These are phyloP conservation scores for Onychomys arenicola DNA, from an alignment of 2,797 vertebrate species.

Conservation along the genomic window DNA sequence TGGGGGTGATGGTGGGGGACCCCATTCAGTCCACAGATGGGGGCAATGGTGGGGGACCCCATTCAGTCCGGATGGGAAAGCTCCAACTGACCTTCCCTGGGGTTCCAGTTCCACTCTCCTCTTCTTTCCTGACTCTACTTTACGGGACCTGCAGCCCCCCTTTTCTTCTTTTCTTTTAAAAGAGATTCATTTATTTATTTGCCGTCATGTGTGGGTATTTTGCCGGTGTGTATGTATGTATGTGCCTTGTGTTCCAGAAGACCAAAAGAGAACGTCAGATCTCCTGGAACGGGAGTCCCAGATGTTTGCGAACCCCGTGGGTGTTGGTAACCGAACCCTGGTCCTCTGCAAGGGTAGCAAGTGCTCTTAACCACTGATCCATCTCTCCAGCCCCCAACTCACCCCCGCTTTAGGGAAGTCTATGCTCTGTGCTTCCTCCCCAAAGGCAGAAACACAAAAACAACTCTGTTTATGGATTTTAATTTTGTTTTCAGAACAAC, in stretches of 20 bases:
- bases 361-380: not conserved
- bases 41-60: too few relatives aligned
- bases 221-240: too few relatives aligned
- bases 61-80: not conserved
- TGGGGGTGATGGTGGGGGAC: too few relatives aligned
- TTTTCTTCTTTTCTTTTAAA: not conserved
- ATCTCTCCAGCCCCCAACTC: not conserved
- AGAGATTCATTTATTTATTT: not conserved
- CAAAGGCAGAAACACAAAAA: not conserved
- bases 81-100: not conserved
- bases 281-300: not conserved
- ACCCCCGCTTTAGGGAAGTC: not conserved
- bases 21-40: too few relatives aligned
- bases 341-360: too few relatives aligned
- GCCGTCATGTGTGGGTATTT: not conserved
- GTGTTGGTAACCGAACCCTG: not conserved
- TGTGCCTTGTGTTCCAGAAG: not conserved
- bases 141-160: not conserved
- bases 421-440: not conserved
- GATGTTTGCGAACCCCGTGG: not conserved
- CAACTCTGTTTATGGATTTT: not conserved
- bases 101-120: not conserved
- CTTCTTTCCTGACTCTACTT: not conserved
- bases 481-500: conserved; percentile 42
- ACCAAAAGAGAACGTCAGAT: not conserved